Evolutionary conservation across 2,888 invertebrate species (phyloP), one percentile per base, ranked within the genome.

Genomic region (Lasiommata megera): DNA sequence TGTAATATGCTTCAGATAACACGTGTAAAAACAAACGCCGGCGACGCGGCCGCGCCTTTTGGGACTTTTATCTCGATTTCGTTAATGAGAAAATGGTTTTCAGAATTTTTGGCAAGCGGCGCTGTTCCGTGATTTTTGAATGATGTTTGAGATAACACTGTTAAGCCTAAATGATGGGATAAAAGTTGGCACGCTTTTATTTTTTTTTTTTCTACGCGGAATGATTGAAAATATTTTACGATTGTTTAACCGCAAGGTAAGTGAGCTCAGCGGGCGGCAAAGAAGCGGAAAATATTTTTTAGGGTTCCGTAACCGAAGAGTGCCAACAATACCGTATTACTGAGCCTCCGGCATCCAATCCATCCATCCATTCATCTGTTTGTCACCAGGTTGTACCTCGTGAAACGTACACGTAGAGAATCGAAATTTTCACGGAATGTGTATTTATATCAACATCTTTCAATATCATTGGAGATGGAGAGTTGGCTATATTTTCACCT

Each of bases 1-100:
- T 84, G 87, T 85, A 85, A 85, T 82, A 70, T 68, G 68, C 60
- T 38, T 56, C 31, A 71, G 69, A 69, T 69, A 67, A 67, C 63
- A 66, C 50, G 50, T 48, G 47, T 46, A 58, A 61, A 56, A 55
- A 53, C 17, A 62, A 51, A 51, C 16, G 38, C 29, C 38, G 51
- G 51, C 51, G 38, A 40, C 28, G 9, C 7, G 43, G 9, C 38
- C 38, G 11, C 51, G n/a, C 23, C 6, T 36, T 37, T 23, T 37
- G n/a, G 12, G 36, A 23, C 23, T 48, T 48, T 41, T 11, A 14
- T 16, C 38, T 31, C 7, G 31, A 31, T 38, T 38, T 38, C 14
- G 38, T 38, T 31, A 31, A 31, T 31, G 31, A 31, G 31, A 31
- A 18, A 41, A 41, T 41, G 17, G 1, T 18, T 18, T 34, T 16